Evolutionary conservation across 2,797 vertebrate species (phyloP).

Genomic region (Coregonus suidteri): DNA sequence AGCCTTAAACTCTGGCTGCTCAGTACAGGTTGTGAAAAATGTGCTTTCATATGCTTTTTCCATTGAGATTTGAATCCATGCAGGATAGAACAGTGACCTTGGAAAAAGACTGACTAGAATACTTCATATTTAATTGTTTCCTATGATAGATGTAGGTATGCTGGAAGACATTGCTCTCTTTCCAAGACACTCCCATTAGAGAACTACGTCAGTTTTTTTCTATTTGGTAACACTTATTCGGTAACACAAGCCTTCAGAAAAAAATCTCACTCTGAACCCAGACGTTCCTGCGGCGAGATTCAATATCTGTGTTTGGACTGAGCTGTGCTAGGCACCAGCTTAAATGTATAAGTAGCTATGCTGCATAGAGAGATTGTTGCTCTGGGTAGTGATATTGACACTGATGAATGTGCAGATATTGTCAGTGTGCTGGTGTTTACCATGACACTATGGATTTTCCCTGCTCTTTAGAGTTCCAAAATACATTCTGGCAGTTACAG

Average conservation of each 20-base stretch:
- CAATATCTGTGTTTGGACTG: constrained; percentile 11
- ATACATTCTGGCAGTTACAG: neutral
- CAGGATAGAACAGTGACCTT: constrained; percentile 73
- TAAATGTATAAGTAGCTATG: constrained; percentile 20
- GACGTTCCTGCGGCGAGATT: constrained; percentile 19
- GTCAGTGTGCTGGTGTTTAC: constrained; percentile 22
- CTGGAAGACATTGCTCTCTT: constrained; percentile 43
- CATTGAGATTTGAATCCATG: constrained; percentile 70
- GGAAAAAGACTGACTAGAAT: constrained; percentile 70
- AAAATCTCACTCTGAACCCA: constrained; percentile 22
- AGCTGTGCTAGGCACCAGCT: constrained; percentile 19
- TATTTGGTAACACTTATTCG: constrained; percentile 9
- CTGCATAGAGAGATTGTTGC: constrained; percentile 9
- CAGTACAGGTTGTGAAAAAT: constrained; percentile 54
- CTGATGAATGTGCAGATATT: constrained; percentile 32
- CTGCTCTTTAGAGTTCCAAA: constrained; percentile 31
- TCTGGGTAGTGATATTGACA: neutral
- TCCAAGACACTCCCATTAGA: constrained; percentile 6
- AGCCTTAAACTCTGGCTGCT: constrained; percentile 53
- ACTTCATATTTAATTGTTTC: constrained; percentile 54
- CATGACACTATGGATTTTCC: constrained; percentile 26
- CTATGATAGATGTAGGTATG: constrained; percentile 55
- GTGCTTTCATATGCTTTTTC: constrained; percentile 74
- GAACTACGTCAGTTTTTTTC: too few species aligned
- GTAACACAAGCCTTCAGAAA: constrained; percentile 21